A percentile compares a stretch with the other conserved stretches of the same genome.
Evolutionary conservation across 2,113 vertebrate genomes (phyloP).

Genomic region (Phyllostomus discolor): DNA sequence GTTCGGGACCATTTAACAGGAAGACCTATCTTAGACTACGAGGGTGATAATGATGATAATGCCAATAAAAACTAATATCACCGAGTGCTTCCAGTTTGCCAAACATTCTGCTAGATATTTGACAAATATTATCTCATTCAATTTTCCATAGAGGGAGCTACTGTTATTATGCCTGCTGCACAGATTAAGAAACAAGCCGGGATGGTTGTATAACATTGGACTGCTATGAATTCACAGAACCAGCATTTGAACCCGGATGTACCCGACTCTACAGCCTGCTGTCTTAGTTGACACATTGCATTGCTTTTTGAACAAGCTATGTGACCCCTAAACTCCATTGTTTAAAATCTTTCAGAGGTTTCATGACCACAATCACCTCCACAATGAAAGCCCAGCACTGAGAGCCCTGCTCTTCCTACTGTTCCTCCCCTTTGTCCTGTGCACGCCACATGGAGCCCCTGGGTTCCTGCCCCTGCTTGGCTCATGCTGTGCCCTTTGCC

Average conservation of each 20-base stretch:
- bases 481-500: not conserved
- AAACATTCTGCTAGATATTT: not conserved
- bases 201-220: not conserved
- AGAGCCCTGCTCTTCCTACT: not conserved
- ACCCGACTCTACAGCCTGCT: not conserved
- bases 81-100: not conserved
- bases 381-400: not conserved
- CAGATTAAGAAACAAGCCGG: not conserved
- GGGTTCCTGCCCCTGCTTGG: not conserved
- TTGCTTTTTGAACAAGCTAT: not conserved
- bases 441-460: accelerated
- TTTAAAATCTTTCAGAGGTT: not conserved
- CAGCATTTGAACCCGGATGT: not conserved
- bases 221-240: not conserved
- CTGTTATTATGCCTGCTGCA: not conserved
- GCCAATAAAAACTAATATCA: not conserved
- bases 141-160: not conserved
- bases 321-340: accelerated
- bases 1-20: not conserved
- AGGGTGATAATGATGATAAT: not conserved
- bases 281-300: not conserved
- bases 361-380: accelerated
- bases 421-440: accelerated
- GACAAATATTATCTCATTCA: not conserved
- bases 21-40: not conserved